Base-by-base conservation (phyloP, 64 coral and sea anemone species). In the Trachythela sp. region DNA sequence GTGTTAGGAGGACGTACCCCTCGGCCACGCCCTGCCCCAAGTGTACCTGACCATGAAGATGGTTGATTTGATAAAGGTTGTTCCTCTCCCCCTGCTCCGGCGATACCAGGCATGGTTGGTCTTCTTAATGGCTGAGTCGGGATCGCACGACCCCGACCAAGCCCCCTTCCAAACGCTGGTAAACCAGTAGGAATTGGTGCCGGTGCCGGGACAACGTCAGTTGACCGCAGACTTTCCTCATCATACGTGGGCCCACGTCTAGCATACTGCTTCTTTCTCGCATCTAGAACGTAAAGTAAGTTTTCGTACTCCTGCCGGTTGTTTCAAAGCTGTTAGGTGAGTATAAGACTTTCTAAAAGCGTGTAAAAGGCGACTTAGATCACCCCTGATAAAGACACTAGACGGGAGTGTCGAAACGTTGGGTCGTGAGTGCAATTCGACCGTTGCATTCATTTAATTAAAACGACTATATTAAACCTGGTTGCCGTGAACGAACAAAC, bases 71-170 rank as follows among this genome's bases (percentile, higher is more conserved):
- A 58, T 48, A 11, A 45, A 45, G 42, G 11, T 45, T 27, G 48
- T 32, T 43, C 77, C 40, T 87, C 48, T 84, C 33, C 22, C 41
- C 40, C 40, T 85, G 64, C 52, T 83, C 41, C 67, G 27, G 85
- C 39, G 84, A 89, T 88, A 10, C 90, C 84, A 86, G 84, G 84
- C 40, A 91, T 17, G 88, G 85, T 89, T 86, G 92, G 95, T 84
- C 92, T 84, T 18, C 95, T 87, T 24, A 97, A 85, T 14, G 92
- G 92, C 59, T 97, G 92, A 67, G 22, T 87, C 38, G 91, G 88
- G 49, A 89, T 86, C 40, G 59, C 32, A 20, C 92, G 88, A 40
- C 96, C 96, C 18, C 95, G 85, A 54, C 95, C 93, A 89, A 93
- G 86, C 15, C 96, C 96, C 20, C 84, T 22, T 18, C 48, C 37